phyloP scores from a whole-genome alignment of 2,888 invertebrate genomes.

The Lepetodrilus schrolli region DNA sequence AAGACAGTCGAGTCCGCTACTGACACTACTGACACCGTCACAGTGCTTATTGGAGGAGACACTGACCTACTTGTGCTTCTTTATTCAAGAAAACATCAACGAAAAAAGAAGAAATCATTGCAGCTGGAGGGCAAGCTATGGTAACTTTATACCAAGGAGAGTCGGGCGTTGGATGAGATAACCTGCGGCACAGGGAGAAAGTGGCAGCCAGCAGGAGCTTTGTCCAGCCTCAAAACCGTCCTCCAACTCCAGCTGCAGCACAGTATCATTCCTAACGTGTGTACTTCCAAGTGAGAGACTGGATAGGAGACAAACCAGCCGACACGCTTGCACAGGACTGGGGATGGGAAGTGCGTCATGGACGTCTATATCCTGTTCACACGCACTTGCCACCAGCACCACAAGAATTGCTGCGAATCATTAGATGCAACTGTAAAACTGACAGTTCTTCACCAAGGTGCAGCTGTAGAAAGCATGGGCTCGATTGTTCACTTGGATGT shows the following conservation, averaged over 20 bases:
- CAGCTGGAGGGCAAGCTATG: constrained; percentile 33
- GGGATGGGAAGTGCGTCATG: constrained; percentile 39
- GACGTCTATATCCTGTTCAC: constrained; percentile 33
- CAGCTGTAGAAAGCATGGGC: constrained; percentile 45
- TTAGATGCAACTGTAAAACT: constrained; percentile 43
- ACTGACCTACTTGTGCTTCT: constrained; percentile 56
- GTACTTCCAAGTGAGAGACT: constrained; percentile 47
- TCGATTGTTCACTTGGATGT: constrained; percentile 40
- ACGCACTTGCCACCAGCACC: constrained; percentile 42
- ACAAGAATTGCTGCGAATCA: constrained; percentile 38
- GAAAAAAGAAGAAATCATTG: constrained; percentile 23
- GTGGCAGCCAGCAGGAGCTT: constrained; percentile 34
- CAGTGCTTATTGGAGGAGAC: constrained; percentile 55
- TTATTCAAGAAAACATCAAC: background rate
- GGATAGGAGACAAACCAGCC: constrained; percentile 32
- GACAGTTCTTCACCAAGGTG: constrained; percentile 44
- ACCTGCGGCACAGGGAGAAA: constrained; percentile 38
- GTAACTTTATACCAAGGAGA: constrained; percentile 36
- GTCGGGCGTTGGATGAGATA: constrained; percentile 30
- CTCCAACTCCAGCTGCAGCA: constrained; percentile 50
- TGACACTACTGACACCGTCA: constrained; percentile 26
- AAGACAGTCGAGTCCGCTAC: constrained; percentile 47
- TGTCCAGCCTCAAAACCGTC: constrained; percentile 45
- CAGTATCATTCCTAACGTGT: constrained; percentile 44
- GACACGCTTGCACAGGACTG: constrained; percentile 37